phyloP scores from a whole-genome alignment of 2,888 invertebrate species.

The Amphipoea oculea region DNA sequence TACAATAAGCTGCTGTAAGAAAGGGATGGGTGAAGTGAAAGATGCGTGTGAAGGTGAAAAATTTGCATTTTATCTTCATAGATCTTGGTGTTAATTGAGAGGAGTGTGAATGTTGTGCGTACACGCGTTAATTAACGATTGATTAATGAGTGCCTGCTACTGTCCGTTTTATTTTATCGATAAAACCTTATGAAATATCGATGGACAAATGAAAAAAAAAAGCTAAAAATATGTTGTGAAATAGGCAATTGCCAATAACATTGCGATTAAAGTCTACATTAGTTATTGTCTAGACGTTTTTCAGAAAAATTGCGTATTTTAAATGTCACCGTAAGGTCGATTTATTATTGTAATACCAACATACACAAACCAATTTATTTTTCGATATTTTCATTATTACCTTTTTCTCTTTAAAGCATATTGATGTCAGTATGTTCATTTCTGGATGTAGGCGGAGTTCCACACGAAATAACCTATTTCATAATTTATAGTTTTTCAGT shows the following conservation, averaged over 20 bases:
- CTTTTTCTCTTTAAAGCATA: slow-evolving; percentile 7
- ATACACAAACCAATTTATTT: slow-evolving; percentile 35
- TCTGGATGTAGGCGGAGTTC: background rate
- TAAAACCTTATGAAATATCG: slow-evolving; percentile 70
- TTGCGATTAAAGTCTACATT: slow-evolving; percentile 14
- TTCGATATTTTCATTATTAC: slow-evolving; percentile 37
- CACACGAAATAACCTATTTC: background rate
- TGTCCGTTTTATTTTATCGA: slow-evolving; percentile 75
- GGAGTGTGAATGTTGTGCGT: slow-evolving; percentile 80
- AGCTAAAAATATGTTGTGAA: background rate
- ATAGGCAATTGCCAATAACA: slow-evolving; percentile 24
- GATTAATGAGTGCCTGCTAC: slow-evolving; percentile 84
- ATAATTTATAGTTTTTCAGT: background rate
- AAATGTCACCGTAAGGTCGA: slow-evolving; percentile 43
- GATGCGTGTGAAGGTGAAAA: slow-evolving; percentile 73
- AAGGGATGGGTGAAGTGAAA: slow-evolving; percentile 71
- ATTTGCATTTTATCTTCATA: slow-evolving; percentile 84
- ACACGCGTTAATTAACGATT: slow-evolving; percentile 83
- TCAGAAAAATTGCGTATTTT: slow-evolving; percentile 14
- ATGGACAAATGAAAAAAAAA: slow-evolving; percentile 32
- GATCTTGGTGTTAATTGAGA: slow-evolving; percentile 85
- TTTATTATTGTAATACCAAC: slow-evolving; percentile 34
- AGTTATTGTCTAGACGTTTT: slow-evolving; percentile 13
- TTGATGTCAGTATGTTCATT: background rate
- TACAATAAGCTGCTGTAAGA: slow-evolving; percentile 53